Evolutionary conservation across 2,113 vertebrate genomes (phyloP), one percentile per base, ranked within the genome.

Genomic region (Corvus moneduloides): DNA sequence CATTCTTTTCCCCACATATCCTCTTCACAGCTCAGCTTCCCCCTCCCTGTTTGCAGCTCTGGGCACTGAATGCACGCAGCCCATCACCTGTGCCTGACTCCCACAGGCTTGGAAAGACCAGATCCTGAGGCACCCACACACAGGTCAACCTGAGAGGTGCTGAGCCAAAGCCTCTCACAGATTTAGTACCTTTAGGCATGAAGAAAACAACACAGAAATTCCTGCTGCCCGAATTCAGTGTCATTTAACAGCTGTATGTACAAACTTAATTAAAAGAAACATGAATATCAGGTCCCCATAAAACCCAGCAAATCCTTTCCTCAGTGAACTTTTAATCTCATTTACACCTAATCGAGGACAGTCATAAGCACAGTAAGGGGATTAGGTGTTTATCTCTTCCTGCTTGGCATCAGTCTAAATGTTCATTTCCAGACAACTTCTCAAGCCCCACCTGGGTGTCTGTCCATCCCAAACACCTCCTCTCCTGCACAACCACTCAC

Each of bases 51-150:
- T 2, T 0, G 3, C 62, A 89, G 49, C 63, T 83, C 58, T 1
- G 0, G 27, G 56, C 0, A 0, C 6, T 4, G 3, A 33, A 46
- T 17, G 12, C 37, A 44, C 0, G 0, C 27, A 83, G 59, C 49
- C 55, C 4, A 1, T 20, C 78, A 61, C 51, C 69, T 17, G 21
- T 19, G 77, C 26, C 43, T 10, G 23, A 28, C 16, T 13, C 20
- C 21, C 23, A 27, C 9, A 30, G 52, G 39, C 62, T 75, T 56
- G 43, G 61, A 44, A 61, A 72, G 28, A n/a, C 11, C 56, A 48
- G 15, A 22, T 68, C 62, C 30, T 63, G 32, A 43, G 46, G 68
- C 13, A 86, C 20, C 33, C 24, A 17, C 28, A 28, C 2, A 23
- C 24, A 16, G 8, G 28, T 24, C 16, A 22, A 8, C 10, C 44